Base-by-base conservation (phyloP, 2,797 vertebrate species). In the Pseudochirops cupreus region DNA sequence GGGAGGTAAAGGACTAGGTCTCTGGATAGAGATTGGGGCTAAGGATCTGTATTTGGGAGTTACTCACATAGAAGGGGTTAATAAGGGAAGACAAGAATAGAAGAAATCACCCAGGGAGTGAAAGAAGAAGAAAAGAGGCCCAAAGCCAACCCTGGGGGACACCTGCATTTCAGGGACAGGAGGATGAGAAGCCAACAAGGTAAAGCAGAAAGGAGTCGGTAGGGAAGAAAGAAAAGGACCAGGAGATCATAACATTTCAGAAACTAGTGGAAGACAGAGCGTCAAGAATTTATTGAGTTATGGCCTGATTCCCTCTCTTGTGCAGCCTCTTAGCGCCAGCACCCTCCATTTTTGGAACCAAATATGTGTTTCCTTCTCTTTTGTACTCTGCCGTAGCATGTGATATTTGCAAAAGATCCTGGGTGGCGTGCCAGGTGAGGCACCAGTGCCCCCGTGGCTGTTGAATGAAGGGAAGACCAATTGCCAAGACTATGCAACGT, bases 401-500 rank as follows among this genome's bases (percentile, higher is more conserved):
- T 46, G 58, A 12, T 55, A 4, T 58, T 56, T 10, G 14, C 14
- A 3, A 29, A 0, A 29, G 5, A 90, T 92, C 53, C 31, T 33
- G 46, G 33, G 74, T 9, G 58, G 3, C 0, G 0, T 5, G 28
- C 16, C 16, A 67, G 55, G 58, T 91, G 55, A 67, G 5, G 57
- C 93, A 53, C n/a, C 1, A 11, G 53, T 31, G n/a, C 55, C 52
- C 91, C 59, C 13, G 31, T 3, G 10, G 56, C 52, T 53, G 7
- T 24, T 87, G 53, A 0, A 0, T 56, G 18, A 39, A 13, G 14
- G 91, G 26, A 90, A 56, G 21, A 26, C 89, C 33, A 31, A 11
- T 31, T 26, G 26, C 58, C 7, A 14, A 5, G 26, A 24, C 67
- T 21, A 0, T 12, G 5, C 0, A 46, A 0, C 46, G 91, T 90